Evolutionary conservation across 1,140 invertebrate genomes (phyloP).

Genomic region (Prorops nasuta): DNA sequence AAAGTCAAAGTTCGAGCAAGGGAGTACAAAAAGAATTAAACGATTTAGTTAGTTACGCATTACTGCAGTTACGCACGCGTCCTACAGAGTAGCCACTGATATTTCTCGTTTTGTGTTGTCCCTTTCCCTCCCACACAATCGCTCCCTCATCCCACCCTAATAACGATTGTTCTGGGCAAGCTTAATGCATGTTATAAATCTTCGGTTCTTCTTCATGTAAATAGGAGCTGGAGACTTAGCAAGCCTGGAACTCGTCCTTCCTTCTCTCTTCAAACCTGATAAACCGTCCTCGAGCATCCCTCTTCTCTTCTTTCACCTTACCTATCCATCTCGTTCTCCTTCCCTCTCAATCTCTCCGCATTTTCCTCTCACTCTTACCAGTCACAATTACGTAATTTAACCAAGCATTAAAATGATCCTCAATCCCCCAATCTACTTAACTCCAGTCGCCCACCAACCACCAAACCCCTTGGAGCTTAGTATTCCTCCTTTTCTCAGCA

Average conservation of each 20-base stretch:
- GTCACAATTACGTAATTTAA: conserved; percentile 47
- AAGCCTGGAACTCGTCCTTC: not conserved
- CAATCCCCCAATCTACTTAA: conserved; percentile 44
- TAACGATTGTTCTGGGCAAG: not conserved
- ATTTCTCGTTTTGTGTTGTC: no score
- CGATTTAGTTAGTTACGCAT: no score
- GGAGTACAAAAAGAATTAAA: no score
- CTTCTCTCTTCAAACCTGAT: not conserved
- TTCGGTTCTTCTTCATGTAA: not conserved
- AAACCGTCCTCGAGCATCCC: not conserved
- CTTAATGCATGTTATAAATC: not conserved
- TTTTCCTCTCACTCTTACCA: conserved; percentile 8
- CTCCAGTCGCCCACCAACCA: conserved; percentile 25
- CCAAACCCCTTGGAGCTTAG: conserved; percentile 14
- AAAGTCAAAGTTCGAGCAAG: no score
- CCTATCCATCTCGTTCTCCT: conserved; percentile 5
- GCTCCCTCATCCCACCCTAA: not conserved
- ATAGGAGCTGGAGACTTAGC: not conserved
- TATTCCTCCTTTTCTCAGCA: conserved; percentile 15
- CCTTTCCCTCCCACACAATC: no score
- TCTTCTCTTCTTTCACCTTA: conserved; percentile 1
- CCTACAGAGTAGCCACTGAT: no score
- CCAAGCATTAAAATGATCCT: conserved; percentile 45
- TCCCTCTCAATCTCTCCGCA: conserved; percentile 1
- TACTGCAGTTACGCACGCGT: no score